Evolutionary conservation across 2,113 vertebrate genomes (phyloP), one percentile per base, ranked within the genome.

Genomic region (Geococcyx californianus): DNA sequence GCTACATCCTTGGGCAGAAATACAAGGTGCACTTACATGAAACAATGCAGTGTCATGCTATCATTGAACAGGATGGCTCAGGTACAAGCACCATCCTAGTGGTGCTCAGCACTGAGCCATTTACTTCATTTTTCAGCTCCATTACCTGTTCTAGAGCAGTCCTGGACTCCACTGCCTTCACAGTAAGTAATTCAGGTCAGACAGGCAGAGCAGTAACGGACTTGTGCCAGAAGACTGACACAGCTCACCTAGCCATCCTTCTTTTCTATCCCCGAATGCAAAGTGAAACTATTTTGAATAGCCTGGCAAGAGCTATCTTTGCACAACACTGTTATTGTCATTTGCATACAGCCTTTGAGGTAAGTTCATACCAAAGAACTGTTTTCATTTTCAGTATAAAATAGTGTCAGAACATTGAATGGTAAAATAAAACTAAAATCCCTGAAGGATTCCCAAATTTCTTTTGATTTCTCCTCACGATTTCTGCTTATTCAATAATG

Each of bases 1-100:
- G 49, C 20, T 33, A 38, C 13, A 58, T 3, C 20, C 3, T 63
- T 59, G 14, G 16, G 44, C 55, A 83, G 29, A 76, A 77, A 70
- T 3, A n/a, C 0, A 0, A 73, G 33, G 24, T 47, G 34, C 12
- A 33, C n/a, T 70, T 45, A 36, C 13, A 38, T 1, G 58, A 44
- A 86, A 82, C 29, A 26, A 31, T 3, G 15, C 5, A 40, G 24
- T 5, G 14, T 4, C 45, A 26, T 8, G 33, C 34, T 51, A 4
- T 7, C 44, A 55, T 33, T 47, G 60, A 90, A 51, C 6, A 16
- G 10, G 34, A 72, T 4, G 51, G 74, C 34, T 85, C 66, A 66
- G 45, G 31, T 40, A 24, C 28, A 47, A 77, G 55, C 40, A 49
- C 20, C 13, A 54, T 16, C n/a, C 78, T 2, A 52, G 38, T 2